Percentiles rank a stretch among this genome's conserved stretches.
phyloP scores from a whole-genome alignment of 2,888 invertebrate species.

The Keiferia lycopersicella region DNA sequence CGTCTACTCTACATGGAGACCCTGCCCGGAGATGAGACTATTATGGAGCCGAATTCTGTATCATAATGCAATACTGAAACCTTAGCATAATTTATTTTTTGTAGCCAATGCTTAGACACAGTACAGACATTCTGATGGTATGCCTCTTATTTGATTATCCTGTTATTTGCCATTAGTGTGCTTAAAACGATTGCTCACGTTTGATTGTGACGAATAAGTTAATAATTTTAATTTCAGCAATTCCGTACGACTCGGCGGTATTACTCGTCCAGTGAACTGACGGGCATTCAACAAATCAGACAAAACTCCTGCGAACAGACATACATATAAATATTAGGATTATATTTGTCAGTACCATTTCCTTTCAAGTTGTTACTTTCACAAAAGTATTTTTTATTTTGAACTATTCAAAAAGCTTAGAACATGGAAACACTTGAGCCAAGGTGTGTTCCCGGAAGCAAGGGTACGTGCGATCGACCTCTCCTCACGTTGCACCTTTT shows the following conservation, averaged over 20 bases:
- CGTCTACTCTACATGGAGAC: too few relatives aligned
- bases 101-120: too few relatives aligned
- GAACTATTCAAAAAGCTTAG: not conserved
- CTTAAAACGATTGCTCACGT: not conserved
- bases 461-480: constrained; percentile 17
- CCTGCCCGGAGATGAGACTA: too few relatives aligned
- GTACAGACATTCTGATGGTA: too few relatives aligned
- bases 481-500: constrained; percentile 10
- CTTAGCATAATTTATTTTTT: too few relatives aligned
- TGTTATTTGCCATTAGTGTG: too few relatives aligned
- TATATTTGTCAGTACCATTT: constrained; percentile 42
- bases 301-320: constrained; percentile 93
- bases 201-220: constrained; percentile 43
- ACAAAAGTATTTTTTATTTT: not conserved
- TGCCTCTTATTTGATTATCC: too few relatives aligned
- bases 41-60: too few relatives aligned
- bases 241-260: constrained; percentile 87
- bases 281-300: constrained; percentile 86
- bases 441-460: not conserved
- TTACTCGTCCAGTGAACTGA: constrained; percentile 90
- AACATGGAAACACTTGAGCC: not conserved
- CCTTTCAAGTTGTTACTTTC: constrained; percentile 66
- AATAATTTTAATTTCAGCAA: constrained; percentile 80
- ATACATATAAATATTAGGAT: constrained; percentile 85
- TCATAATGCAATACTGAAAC: too few relatives aligned